Evolutionary conservation across 2,888 invertebrate genomes (phyloP).

Genomic region (Diarsia dahlii): DNA sequence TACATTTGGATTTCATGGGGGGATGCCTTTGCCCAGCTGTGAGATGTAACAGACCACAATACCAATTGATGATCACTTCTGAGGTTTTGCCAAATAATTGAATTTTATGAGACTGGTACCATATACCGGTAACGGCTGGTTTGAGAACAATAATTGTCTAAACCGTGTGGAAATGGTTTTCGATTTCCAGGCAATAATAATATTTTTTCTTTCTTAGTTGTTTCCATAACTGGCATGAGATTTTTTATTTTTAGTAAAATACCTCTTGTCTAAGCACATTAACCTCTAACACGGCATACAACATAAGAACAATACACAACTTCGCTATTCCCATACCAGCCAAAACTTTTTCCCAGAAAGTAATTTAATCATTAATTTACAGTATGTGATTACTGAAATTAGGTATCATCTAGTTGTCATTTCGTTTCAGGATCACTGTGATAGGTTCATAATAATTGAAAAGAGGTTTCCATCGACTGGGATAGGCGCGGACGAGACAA

Average conservation of each 20-base stretch:
- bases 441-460: background rate
- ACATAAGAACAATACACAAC: slow-evolving; percentile 19
- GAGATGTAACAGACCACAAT: too few relatives aligned
- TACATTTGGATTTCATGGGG: too few relatives aligned
- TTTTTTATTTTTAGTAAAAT: background rate
- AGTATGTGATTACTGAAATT: background rate
- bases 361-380: background rate
- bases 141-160: background rate
- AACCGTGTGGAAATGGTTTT: background rate
- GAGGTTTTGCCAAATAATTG: background rate
- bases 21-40: too few relatives aligned
- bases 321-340: slow-evolving; percentile 23
- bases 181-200: background rate
- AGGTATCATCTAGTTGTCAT: background rate
- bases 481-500: background rate
- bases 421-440: slow-evolving; percentile 20
- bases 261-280: background rate
- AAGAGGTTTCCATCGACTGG: slow-evolving; percentile 4
- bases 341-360: background rate
- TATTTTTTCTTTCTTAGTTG: background rate
- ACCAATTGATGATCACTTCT: background rate
- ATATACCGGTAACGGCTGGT: too few relatives aligned
- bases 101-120: background rate
- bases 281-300: background rate
- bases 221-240: background rate